Percentiles rank a stretch among this genome's conserved stretches.
Conservation (phyloP, 2,888 invertebrate species). For the Amphipoea lucens region DNA sequence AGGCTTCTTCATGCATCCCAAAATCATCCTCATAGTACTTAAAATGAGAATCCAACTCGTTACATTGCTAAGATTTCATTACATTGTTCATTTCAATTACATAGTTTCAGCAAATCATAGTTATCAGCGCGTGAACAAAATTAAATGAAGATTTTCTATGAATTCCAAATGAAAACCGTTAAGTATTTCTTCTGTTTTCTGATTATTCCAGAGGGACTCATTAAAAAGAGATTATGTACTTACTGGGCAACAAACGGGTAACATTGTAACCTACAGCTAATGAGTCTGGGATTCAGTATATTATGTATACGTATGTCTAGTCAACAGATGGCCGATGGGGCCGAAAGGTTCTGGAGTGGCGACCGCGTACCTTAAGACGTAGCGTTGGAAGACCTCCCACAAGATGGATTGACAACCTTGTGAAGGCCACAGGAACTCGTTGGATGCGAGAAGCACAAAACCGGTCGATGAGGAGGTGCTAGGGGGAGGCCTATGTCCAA, state of each 20-base stretch:
- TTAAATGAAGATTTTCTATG: not conserved
- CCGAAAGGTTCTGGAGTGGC: too few relatives aligned
- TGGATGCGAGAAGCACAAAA: too few relatives aligned
- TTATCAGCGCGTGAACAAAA: not conserved
- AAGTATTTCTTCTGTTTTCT: conserved; percentile 22
- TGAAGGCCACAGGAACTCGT: too few relatives aligned
- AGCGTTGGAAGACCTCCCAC: too few relatives aligned
- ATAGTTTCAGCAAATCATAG: not conserved
- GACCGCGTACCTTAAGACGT: too few relatives aligned
- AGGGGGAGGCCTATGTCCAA: too few relatives aligned
- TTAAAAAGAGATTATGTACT: conserved; percentile 59
- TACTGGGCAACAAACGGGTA: conserved; percentile 45
- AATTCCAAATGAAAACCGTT: conserved; percentile 21
- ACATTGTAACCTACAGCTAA: conserved; percentile 49
- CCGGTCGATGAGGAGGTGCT: too few relatives aligned
- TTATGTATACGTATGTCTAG: not conserved
- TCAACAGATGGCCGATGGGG: not conserved
- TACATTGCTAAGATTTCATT: not conserved
- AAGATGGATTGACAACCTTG: too few relatives aligned
- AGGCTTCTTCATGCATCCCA: too few relatives aligned
- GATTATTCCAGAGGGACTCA: conserved; percentile 35
- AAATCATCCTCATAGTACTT: not conserved
- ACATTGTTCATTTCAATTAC: not conserved
- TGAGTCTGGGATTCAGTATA: conserved; percentile 18
- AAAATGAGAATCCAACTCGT: not conserved